Percentiles rank a stretch among this genome's conserved stretches.
Evolutionary conservation across 2,797 vertebrate genomes (phyloP).

Genomic region (Myotis pilosus): DNA sequence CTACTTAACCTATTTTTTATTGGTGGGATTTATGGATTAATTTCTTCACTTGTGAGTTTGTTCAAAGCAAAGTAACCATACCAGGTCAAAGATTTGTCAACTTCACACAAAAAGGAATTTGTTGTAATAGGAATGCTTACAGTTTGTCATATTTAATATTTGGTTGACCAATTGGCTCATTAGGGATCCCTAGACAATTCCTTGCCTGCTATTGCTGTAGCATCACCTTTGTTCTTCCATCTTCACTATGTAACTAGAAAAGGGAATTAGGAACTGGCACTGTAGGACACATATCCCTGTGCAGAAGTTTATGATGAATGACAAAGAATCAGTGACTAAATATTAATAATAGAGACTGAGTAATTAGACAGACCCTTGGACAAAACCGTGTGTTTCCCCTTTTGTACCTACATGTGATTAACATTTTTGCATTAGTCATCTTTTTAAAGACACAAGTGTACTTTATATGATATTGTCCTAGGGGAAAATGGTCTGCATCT

Average conservation of each 20-base stretch:
- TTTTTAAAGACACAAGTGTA: background rate
- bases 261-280: background rate
- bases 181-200: background rate
- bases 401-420: background rate
- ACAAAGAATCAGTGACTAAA: background rate
- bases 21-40: background rate
- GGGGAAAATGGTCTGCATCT: background rate
- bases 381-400: background rate
- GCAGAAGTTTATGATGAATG: background rate
- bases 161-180: background rate
- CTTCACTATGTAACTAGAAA: background rate
- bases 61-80: background rate
- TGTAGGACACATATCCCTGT: background rate
- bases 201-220: background rate
- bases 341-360: background rate
- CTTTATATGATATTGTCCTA: background rate
- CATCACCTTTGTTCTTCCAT: background rate
- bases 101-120: background rate
- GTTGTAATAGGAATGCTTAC: background rate
- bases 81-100: background rate
- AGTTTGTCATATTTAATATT: background rate
- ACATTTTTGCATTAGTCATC: background rate
- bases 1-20: background rate
- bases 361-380: background rate
- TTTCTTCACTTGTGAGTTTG: background rate